These are phyloP conservation scores for Hyalella azteca DNA, from an alignment of 2,888 invertebrate species.

Conservation along the genomic window DNA sequence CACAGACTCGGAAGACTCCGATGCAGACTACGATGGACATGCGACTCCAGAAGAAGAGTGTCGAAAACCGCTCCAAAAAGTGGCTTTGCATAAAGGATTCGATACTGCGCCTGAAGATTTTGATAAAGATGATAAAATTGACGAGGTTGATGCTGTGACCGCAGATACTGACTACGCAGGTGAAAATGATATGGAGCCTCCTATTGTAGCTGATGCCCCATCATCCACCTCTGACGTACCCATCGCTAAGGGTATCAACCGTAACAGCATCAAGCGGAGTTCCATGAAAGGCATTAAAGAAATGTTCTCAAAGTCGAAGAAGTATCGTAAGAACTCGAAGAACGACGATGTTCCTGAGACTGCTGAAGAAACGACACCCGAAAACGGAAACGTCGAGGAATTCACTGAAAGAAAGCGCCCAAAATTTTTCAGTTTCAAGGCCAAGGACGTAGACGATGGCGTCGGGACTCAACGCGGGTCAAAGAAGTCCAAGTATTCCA, in stretches of 20 bases:
- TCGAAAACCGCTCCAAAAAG: background rate
- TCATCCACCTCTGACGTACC: background rate
- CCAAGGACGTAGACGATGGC: background rate
- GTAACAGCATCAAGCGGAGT: background rate
- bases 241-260: background rate
- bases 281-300: conserved; percentile 20
- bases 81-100: background rate
- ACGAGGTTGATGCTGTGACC: background rate
- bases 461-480: background rate
- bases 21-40: background rate
- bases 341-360: background rate
- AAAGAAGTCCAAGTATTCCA: background rate
- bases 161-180: background rate
- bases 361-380: background rate
- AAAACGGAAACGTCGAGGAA: too few relatives aligned
- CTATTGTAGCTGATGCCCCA: background rate
- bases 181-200: background rate
- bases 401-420: background rate
- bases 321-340: background rate
- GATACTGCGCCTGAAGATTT: background rate
- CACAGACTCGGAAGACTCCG: conserved; percentile 40
- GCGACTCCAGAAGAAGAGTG: conserved; percentile 1
- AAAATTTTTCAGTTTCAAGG: background rate
- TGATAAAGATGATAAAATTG: background rate
- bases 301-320: conserved; percentile 13